Conservation (phyloP, 2,797 vertebrate genomes). For the Avahi laniger region DNA sequence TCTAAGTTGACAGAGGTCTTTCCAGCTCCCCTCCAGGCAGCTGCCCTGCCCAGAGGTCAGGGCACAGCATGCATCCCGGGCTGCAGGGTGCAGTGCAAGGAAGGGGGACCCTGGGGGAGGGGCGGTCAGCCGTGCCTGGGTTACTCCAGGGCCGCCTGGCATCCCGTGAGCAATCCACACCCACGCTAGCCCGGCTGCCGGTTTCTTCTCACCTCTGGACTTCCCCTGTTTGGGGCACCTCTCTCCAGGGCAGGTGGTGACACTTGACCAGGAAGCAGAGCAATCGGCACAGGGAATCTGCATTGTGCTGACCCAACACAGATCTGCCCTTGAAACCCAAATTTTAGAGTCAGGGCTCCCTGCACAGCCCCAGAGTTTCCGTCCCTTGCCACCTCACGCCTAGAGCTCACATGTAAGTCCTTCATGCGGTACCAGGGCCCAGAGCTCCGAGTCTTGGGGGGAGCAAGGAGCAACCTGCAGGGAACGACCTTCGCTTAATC, state of each 20-base stretch:
- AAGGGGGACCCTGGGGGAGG: too few species aligned
- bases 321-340: neutral
- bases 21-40: neutral
- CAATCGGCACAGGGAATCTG: neutral
- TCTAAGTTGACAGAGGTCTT: neutral
- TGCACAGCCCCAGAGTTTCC: neutral
- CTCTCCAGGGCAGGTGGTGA: neutral
- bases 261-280: neutral
- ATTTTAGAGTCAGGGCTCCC: neutral
- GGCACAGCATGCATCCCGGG: neutral
- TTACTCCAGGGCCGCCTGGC: neutral
- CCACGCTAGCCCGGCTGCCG: neutral
- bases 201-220: neutral
- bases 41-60: neutral
- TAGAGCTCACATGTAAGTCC: neutral
- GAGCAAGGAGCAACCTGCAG: neutral
- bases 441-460: neutral
- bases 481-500: neutral
- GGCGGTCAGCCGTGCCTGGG: neutral
- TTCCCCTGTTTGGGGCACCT: neutral
- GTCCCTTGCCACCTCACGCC: neutral
- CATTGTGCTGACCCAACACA: neutral
- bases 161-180: neutral
- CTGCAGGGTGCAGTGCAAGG: neutral
- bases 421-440: neutral